Conservation (phyloP, 2,797 vertebrate genomes). For the Tinamus major region DNA sequence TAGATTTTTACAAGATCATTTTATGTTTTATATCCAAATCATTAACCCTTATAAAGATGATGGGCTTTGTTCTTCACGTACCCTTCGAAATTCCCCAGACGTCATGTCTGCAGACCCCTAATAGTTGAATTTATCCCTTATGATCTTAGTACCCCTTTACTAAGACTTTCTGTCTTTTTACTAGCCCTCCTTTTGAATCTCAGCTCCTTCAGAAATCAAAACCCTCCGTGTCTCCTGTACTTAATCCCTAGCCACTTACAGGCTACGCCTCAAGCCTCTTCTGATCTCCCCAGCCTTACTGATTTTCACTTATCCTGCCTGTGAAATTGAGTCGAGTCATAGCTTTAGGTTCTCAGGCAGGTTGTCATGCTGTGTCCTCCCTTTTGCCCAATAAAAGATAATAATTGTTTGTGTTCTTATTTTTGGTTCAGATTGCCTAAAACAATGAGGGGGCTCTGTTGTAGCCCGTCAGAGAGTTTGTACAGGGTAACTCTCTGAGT, state of each 20-base stretch:
- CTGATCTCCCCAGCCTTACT: background rate
- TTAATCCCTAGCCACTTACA: background rate
- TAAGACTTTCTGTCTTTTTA: background rate
- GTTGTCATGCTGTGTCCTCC: background rate
- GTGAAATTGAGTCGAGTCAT: background rate
- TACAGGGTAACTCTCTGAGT: background rate
- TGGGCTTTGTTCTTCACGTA: background rate
- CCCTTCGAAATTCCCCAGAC: background rate
- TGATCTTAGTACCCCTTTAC: background rate
- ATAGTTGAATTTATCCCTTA: background rate
- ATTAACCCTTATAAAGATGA: background rate
- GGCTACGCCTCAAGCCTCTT: background rate
- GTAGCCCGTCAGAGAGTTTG: background rate
- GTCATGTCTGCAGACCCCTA: background rate
- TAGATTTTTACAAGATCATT: background rate
- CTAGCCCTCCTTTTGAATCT: background rate
- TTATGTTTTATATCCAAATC: background rate
- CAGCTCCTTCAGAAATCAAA: slow-evolving; percentile 2
- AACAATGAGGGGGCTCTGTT: accelerated
- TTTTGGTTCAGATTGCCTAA: background rate
- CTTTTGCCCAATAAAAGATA: background rate
- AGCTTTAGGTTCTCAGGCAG: background rate
- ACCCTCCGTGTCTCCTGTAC: background rate
- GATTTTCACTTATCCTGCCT: background rate
- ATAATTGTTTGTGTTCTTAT: background rate